phyloP scores from a whole-genome alignment of 2,113 vertebrate species.

The Limnothrissa miodon region DNA sequence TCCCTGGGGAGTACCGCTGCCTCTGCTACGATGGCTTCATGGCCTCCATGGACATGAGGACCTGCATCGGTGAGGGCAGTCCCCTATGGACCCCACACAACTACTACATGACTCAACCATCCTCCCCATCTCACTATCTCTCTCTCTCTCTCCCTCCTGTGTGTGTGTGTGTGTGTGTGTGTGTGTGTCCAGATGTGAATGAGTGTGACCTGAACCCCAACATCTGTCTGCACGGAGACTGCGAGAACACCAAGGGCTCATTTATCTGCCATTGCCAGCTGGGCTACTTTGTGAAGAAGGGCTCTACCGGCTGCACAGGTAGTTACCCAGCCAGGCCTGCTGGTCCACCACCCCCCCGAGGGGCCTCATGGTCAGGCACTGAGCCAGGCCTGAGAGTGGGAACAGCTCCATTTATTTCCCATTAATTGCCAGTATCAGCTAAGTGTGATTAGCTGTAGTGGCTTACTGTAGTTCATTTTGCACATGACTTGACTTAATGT shows the following conservation, averaged over 20 bases:
- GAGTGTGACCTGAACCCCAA: conserved; percentile 91
- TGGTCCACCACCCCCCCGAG: not conserved
- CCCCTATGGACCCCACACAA: not conserved
- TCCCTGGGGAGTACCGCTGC: conserved; percentile 86
- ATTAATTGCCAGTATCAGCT: not conserved
- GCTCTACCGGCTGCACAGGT: conserved; percentile 89
- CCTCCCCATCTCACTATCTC: not conserved
- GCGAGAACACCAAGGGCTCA: conserved; percentile 91
- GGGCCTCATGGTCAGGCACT: not conserved
- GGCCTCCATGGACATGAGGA: conserved; percentile 85
- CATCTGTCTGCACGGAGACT: conserved; percentile 88
- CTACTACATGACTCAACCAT: not conserved
- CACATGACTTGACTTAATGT: too few species aligned
- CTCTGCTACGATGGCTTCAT: conserved; percentile 88
- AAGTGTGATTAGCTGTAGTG: too few species aligned
- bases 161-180: conserved; percentile 19
- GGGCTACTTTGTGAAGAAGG: conserved; percentile 88
- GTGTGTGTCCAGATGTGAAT: conserved; percentile 78
- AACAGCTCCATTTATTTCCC: not conserved
- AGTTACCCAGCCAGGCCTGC: conserved; percentile 3
- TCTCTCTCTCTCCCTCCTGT: not conserved
- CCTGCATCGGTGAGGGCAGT: conserved; percentile 84
- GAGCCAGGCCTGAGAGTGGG: not conserved
- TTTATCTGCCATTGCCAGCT: conserved; percentile 92
- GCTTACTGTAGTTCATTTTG: too few species aligned